phyloP scores from a whole-genome alignment of 2,113 vertebrate species.

The Platysteira castanea region DNA sequence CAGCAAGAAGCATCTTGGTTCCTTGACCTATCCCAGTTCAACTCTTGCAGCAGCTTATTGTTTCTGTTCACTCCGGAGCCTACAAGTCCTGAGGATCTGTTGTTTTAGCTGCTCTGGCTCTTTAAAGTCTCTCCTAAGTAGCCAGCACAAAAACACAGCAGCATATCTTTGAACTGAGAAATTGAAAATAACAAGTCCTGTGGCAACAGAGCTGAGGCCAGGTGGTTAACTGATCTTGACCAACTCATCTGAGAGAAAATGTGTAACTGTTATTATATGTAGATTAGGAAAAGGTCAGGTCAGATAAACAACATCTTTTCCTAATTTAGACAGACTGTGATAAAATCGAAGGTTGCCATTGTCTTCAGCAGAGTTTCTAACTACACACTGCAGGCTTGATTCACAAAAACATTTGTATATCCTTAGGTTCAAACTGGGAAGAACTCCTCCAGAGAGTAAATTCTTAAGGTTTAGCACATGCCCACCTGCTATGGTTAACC shows the following conservation, averaged over 20 bases:
- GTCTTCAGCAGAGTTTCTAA: background rate
- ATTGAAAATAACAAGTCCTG: background rate
- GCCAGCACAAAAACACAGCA: background rate
- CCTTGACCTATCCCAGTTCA: background rate
- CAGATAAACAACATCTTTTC: conserved; percentile 14
- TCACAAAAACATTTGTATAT: background rate
- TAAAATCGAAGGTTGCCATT: background rate
- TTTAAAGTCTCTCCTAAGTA: background rate
- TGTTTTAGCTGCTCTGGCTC: background rate
- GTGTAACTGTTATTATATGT: background rate
- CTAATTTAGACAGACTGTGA: background rate
- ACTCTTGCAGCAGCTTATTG: background rate
- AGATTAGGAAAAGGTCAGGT: conserved; percentile 3
- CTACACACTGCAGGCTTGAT: background rate
- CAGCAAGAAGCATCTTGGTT: background rate
- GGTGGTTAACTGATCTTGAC: background rate
- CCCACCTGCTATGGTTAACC: background rate
- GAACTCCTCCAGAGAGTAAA: background rate
- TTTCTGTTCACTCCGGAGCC: background rate
- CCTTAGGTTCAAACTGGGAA: background rate
- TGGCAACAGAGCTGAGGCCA: background rate
- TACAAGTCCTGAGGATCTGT: background rate
- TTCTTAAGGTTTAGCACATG: background rate
- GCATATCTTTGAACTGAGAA: background rate
- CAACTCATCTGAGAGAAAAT: background rate